Evolutionary conservation across 2,113 vertebrate genomes (phyloP).

Genomic region (Otis tarda): DNA sequence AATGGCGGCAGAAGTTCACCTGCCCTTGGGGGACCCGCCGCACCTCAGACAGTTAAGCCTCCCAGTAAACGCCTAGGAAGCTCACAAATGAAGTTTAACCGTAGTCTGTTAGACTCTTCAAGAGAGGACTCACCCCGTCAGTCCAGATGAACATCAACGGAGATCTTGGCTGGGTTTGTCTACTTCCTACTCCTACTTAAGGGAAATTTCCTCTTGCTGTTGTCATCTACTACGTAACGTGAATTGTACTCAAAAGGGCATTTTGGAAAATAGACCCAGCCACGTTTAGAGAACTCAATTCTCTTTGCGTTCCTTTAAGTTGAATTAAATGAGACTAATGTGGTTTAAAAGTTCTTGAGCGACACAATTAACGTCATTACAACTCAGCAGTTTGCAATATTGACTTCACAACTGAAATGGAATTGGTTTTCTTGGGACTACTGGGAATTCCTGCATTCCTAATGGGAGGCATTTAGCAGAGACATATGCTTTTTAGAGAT

Average conservation of each 20-base stretch:
- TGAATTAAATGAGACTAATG: slow-evolving; percentile 23
- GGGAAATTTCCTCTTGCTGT: background rate
- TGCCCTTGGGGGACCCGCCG: accelerated
- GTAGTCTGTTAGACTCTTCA: background rate
- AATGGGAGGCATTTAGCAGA: background rate
- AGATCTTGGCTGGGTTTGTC: background rate
- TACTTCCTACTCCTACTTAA: background rate
- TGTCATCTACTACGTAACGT: background rate
- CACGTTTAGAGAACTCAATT: background rate
- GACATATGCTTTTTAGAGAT: background rate
- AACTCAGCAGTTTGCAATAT: background rate
- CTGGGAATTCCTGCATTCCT: background rate
- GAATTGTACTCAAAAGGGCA: slow-evolving; percentile 6
- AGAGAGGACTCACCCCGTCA: background rate
- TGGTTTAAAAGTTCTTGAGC: background rate
- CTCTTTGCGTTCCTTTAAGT: slow-evolving; percentile 1
- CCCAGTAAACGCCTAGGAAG: background rate
- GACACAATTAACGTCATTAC: background rate
- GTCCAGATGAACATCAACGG: background rate
- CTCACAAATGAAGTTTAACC: too few species aligned
- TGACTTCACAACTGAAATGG: background rate
- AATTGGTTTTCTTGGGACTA: background rate
- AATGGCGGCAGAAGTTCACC: background rate
- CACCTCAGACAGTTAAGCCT: too few species aligned
- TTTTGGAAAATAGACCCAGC: background rate